phyloP scores from a whole-genome alignment of 2,113 vertebrate genomes.

The Cyanistes caeruleus region DNA sequence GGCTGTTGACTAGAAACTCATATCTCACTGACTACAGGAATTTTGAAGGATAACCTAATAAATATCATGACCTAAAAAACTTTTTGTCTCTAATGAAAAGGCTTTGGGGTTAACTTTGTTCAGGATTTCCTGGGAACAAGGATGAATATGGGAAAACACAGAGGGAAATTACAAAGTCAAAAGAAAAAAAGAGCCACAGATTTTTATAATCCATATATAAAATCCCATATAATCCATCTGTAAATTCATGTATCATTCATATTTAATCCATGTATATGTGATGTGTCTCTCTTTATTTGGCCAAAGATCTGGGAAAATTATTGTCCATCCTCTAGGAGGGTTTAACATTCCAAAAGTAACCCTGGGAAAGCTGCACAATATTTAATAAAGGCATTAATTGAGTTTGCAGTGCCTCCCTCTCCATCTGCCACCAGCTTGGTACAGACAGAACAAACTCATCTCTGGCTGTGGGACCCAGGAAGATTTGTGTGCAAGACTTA shows the following conservation, averaged over 20 bases:
- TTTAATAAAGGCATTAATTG: neutral
- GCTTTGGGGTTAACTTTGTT: neutral
- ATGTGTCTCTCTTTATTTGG: neutral
- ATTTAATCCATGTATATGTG: neutral
- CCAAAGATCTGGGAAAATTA: neutral
- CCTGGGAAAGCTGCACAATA: neutral
- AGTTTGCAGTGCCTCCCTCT: neutral
- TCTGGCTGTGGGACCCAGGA: neutral
- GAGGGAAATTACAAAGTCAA: neutral
- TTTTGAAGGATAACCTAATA: neutral
- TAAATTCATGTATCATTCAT: neutral
- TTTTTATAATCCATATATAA: neutral
- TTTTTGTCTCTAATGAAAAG: neutral
- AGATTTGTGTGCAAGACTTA: neutral
- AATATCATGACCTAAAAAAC: neutral
- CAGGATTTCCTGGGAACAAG: neutral
- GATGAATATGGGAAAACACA: neutral
- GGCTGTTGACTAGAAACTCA: neutral
- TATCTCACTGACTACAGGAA: neutral
- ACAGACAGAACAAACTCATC: neutral
- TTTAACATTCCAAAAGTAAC: neutral
- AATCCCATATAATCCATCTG: neutral
- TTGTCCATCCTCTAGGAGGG: neutral
- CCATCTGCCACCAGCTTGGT: neutral
- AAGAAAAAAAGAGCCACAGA: fast-evolving